These are phyloP conservation scores for Pseudomyrmex cubaensis DNA, from an alignment of 1,140 invertebrate species.

Conservation along the genomic window DNA sequence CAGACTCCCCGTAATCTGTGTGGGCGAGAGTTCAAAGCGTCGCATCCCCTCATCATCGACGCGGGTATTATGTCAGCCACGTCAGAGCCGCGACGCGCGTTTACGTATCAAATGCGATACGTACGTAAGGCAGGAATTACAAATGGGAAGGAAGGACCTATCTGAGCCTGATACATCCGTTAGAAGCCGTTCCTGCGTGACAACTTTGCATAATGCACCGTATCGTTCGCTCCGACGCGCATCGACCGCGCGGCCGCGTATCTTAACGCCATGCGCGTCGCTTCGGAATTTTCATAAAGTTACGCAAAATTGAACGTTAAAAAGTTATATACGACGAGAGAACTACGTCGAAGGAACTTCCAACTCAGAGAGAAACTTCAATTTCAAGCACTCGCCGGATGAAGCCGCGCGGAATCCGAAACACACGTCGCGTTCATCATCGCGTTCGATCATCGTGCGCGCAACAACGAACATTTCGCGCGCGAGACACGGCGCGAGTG, in stretches of 20 bases:
- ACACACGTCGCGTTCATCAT: neutral
- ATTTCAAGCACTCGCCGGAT: neutral
- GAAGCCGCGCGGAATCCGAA: neutral
- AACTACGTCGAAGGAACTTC: neutral
- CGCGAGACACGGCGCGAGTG: constrained; percentile 16
- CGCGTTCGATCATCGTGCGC: constrained; percentile 25
- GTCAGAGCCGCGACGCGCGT: constrained; percentile 33
- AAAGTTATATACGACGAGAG: constrained; percentile 14
- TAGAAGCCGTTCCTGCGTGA: constrained; percentile 42
- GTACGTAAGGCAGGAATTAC: constrained; percentile 61
- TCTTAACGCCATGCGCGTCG: neutral
- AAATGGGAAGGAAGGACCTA: constrained; percentile 17
- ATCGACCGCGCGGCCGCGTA: neutral
- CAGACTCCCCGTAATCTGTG: constrained; percentile 28
- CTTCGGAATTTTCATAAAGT: constrained; percentile 7
- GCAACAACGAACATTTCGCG: constrained; percentile 6
- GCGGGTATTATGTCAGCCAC: constrained; percentile 47
- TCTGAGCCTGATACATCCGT: constrained; percentile 21
- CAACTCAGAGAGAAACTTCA: too few species aligned
- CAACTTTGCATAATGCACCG: constrained; percentile 29
- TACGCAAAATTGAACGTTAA: constrained; percentile 39
- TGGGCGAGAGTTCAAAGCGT: constrained; percentile 24
- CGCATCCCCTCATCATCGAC: constrained; percentile 2
- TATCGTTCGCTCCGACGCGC: constrained; percentile 3
- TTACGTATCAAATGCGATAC: constrained; percentile 49